These are phyloP conservation scores for Limnephilus rhombicus DNA, from an alignment of 2,888 invertebrate species.

Conservation along the genomic window DNA sequence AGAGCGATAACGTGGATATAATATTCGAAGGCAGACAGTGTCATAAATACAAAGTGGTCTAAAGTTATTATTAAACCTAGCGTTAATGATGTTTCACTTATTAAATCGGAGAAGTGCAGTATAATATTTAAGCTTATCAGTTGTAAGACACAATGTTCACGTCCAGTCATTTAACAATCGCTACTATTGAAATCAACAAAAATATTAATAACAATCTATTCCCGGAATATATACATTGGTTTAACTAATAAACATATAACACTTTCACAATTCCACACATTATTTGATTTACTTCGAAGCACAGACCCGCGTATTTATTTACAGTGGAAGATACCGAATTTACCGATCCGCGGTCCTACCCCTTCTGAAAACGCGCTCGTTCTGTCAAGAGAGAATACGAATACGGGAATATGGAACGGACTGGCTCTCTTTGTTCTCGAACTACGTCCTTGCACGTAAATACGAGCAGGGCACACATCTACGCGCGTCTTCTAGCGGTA, in stretches of 20 bases:
- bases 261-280: slow-evolving; percentile 17
- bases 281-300: neutral
- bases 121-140: neutral
- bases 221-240: neutral
- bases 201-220: neutral
- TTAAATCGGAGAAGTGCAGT: neutral
- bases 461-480: neutral
- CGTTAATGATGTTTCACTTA: neutral
- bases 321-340: neutral
- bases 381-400: neutral
- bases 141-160: neutral
- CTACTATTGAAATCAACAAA: neutral
- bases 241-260: neutral
- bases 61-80: neutral
- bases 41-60: neutral
- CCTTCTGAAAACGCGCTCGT: slow-evolving; percentile 7
- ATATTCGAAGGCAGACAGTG: neutral
- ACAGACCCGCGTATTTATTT: slow-evolving; percentile 23
- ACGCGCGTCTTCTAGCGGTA: slow-evolving; percentile 2
- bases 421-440: slow-evolving; percentile 22
- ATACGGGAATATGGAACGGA: neutral
- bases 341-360: neutral
- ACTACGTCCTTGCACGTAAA: slow-evolving; percentile 16
- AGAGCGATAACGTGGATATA: neutral
- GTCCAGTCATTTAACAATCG: neutral